These are phyloP conservation scores for Zoanthus sansibaricus DNA, from an alignment of 92 coral and sea anemone genomes.

Conservation along the genomic window DNA sequence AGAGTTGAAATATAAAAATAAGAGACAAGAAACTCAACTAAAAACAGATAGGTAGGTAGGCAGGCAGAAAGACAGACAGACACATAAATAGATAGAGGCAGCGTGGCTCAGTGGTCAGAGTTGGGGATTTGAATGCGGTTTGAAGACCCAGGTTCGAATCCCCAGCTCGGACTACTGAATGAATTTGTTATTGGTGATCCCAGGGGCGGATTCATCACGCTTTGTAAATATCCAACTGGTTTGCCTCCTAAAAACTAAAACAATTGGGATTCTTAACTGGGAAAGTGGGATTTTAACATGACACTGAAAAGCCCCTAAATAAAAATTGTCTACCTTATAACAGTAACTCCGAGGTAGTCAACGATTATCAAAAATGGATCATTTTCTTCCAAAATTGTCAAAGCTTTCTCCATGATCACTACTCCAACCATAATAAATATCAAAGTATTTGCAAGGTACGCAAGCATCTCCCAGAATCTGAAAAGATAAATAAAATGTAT, in stretches of 20 bases:
- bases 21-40: not conserved
- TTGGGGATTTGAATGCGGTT: no score
- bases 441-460: conserved; percentile 93
- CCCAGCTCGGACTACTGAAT: no score
- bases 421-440: conserved; percentile 99
- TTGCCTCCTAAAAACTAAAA: no score
- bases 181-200: no score
- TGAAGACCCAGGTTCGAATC: no score
- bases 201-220: no score
- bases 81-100: no score
- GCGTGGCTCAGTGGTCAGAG: no score
- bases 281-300: no score
- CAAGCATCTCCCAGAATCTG: conserved; percentile 99
- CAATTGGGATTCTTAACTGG: no score
- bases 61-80: not conserved
- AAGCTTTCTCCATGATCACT: conserved; percentile 93
- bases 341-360: conserved; percentile 91
- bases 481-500: not conserved
- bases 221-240: no score
- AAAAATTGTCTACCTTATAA: conserved; percentile 74
- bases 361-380: conserved; percentile 93
- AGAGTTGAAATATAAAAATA: not conserved
- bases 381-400: conserved; percentile 73
- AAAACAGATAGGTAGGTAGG: not conserved
- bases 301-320: no score